Percentiles rank a stretch among this genome's conserved stretches.
Evolutionary conservation across 2,113 vertebrate genomes (phyloP).

Genomic region (Crotalus helleri): DNA sequence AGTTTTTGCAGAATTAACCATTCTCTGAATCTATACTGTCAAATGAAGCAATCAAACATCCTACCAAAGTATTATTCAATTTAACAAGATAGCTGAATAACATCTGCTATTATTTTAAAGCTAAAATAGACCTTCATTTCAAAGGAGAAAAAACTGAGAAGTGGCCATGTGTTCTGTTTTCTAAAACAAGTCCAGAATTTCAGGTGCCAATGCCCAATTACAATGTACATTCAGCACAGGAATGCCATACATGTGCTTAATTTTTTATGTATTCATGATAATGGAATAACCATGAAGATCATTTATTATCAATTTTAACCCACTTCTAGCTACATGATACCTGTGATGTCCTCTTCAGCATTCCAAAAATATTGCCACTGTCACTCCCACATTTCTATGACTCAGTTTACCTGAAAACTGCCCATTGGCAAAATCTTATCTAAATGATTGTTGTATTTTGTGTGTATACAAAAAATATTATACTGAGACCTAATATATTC

Average conservation of each 20-base stretch:
- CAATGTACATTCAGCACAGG: neutral
- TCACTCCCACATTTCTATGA: neutral
- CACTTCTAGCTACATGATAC: neutral
- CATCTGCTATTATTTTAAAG: constrained; percentile 60
- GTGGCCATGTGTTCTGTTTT: constrained; percentile 57
- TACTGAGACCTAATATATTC: too few species aligned
- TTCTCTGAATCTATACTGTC: constrained; percentile 60
- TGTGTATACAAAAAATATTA: neutral
- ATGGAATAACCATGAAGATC: neutral
- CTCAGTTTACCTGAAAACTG: neutral
- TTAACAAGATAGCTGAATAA: constrained; percentile 54
- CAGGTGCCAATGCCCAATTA: constrained; percentile 55
- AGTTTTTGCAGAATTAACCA: neutral
- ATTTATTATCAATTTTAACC: neutral
- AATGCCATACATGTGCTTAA: neutral
- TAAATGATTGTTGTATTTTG: neutral
- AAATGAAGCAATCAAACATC: constrained; percentile 50
- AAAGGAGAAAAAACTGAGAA: constrained; percentile 43
- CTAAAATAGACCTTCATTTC: constrained; percentile 56
- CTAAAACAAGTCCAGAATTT: constrained; percentile 56
- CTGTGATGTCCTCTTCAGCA: neutral
- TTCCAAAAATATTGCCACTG: neutral
- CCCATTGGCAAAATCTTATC: neutral
- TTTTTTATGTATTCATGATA: neutral
- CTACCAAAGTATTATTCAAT: constrained; percentile 47